Evolutionary conservation across 2,888 invertebrate genomes (phyloP), one percentile per base, ranked within the genome.

Genomic region (Tridacna gigas): DNA sequence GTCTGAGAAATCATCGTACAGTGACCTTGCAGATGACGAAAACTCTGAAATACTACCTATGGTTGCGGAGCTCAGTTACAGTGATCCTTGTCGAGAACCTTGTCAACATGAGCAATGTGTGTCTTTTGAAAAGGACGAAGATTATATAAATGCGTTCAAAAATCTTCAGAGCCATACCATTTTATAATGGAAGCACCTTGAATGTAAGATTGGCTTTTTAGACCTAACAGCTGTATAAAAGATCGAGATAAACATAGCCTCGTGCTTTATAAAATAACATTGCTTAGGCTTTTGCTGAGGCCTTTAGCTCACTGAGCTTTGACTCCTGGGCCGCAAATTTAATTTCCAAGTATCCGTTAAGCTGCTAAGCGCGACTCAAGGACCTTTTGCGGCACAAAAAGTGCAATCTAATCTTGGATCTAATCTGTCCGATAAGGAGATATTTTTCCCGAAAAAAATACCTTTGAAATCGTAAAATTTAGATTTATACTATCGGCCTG

Each of bases 1-100:
- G 2, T 82, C 82, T 18, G 79, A 79, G 25, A 77, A 69, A 25
- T 82, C 80, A 3, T 80, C 84, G 0, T 77, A 18, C 37, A 84
- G 83, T 66, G 84, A 84, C 67, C 60, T 87, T 4, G 77, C 76
- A 2, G 87, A 84, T 51, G 81, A 83, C 26, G 83, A 84, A 22
- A 77, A 71, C 22, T 83, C 83, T 20, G 83, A 77, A 12, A 48
- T 69, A 20, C 47, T 73, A 18, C 48, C 71, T 12, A 51, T 71
- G 48, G 48, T 71, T 22, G 22, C 71, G 51, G 28, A 56, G 12
- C 18, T 60, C 47, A 20, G 22, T 18, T 48, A 48, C 18, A 51
- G 26, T 25, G 71, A 47, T 22, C 20, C 47, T 51, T 15, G 71
- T 7, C 48, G 26, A 18, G 22, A 11, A 12, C 25, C 45, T n/a